These are phyloP conservation scores for Gouania willdenowi DNA, from an alignment of 2,797 vertebrate genomes.

Conservation along the genomic window DNA sequence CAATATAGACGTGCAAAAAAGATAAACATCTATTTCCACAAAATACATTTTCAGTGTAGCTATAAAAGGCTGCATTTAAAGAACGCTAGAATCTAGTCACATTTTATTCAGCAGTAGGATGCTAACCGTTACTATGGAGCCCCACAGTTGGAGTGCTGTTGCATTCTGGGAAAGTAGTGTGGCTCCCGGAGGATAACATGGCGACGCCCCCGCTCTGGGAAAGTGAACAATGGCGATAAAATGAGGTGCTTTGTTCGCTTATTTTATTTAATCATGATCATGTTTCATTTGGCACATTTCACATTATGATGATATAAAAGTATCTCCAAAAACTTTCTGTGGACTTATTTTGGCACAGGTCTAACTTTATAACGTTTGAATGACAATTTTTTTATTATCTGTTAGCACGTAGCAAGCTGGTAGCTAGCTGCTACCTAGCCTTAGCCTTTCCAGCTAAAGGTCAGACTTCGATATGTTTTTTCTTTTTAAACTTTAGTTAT, in stretches of 20 bases:
- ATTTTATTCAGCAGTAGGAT: slow-evolving; percentile 67
- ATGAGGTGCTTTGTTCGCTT: slow-evolving; percentile 51
- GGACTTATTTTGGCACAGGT: slow-evolving; percentile 80
- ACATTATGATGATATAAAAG: slow-evolving; percentile 81
- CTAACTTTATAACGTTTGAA: slow-evolving; percentile 69
- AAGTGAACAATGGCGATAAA: slow-evolving; percentile 58
- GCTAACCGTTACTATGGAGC: slow-evolving; percentile 70
- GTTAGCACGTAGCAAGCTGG: slow-evolving; percentile 64
- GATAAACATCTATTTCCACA: slow-evolving; percentile 85
- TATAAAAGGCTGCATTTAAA: slow-evolving; percentile 83
- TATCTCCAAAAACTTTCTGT: slow-evolving; percentile 72
- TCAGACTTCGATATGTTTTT: slow-evolving; percentile 78
- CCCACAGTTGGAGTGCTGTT: slow-evolving; percentile 69
- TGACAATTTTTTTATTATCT: slow-evolving; percentile 55
- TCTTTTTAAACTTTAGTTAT: slow-evolving; percentile 71
- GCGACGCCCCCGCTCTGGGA: slow-evolving; percentile 52
- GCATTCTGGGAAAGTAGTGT: slow-evolving; percentile 65
- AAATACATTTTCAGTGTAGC: slow-evolving; percentile 81
- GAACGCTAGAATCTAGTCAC: slow-evolving; percentile 81
- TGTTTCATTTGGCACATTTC: slow-evolving; percentile 84
- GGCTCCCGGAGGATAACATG: slow-evolving; percentile 57
- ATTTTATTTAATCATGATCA: slow-evolving; percentile 68
- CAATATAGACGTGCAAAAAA: slow-evolving; percentile 86
- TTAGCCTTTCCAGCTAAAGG: slow-evolving; percentile 72
- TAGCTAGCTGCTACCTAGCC: slow-evolving; percentile 66